A percentile compares a stretch with the other conserved stretches of the same genome.
phyloP scores from a whole-genome alignment of 1,140 invertebrate genomes.

The Eumaeus atala region DNA sequence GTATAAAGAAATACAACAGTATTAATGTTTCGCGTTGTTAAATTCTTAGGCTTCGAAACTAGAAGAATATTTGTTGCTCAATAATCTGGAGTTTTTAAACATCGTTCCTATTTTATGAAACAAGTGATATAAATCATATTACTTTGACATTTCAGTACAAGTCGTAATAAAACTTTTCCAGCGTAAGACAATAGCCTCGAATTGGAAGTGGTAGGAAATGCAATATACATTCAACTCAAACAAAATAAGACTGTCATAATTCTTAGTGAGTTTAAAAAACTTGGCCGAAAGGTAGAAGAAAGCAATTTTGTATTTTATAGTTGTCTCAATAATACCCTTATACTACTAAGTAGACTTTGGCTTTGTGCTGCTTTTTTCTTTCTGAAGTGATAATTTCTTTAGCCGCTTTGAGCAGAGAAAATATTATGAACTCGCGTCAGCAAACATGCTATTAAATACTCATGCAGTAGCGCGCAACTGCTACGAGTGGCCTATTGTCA shows the following conservation, averaged over 20 bases:
- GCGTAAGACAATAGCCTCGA: slow-evolving; percentile 6
- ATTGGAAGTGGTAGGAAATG: slow-evolving; percentile 6
- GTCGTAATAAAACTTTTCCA: slow-evolving; percentile 8
- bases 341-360: background rate
- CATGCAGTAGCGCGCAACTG: too few relatives aligned
- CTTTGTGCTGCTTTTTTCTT: background rate
- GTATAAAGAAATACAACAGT: too few relatives aligned
- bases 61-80: background rate
- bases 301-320: slow-evolving; percentile 1
- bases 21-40: too few relatives aligned
- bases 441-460: too few relatives aligned
- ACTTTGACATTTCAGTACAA: slow-evolving; percentile 7
- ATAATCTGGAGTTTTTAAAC: slow-evolving; percentile 3
- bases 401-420: too few relatives aligned
- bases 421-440: too few relatives aligned
- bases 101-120: slow-evolving; percentile 1
- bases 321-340: slow-evolving; percentile 2
- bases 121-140: slow-evolving; percentile 6
- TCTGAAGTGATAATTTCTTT: too few relatives aligned
- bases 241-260: slow-evolving; percentile 9
- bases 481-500: too few relatives aligned
- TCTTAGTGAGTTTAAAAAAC: slow-evolving; percentile 6
- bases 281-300: slow-evolving; percentile 4
- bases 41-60: too few relatives aligned
- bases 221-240: slow-evolving; percentile 8